Evolutionary conservation across 2,113 vertebrate species (phyloP), one percentile per base, ranked within the genome.

Genomic region (Ploceus nigricollis): DNA sequence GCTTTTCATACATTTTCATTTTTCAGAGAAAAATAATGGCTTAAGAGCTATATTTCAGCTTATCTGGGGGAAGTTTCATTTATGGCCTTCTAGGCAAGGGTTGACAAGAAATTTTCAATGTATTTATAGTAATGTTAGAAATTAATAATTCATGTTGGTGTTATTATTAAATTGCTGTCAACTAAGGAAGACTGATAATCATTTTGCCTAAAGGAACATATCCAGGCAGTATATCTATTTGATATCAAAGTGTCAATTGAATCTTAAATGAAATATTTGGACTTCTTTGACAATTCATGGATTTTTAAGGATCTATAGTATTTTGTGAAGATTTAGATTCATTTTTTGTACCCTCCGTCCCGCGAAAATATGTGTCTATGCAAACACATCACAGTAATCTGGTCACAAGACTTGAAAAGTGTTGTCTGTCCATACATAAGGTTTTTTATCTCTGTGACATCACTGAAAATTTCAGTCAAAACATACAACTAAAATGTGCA

Each of bases 131-230:
- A 86, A 78, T 93, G 85, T 81, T 92, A 88, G 30, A 90, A 96
- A 94, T 96, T 97, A 96, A 93, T 91, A 95, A 94, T 95, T 96
- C 58, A 91, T 94, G 44, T 51, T 88, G 42, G 11, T 90, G 80
- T 90, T 90, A 89, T 90, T 94, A 90, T 92, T 93, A 94, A 93
- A 81, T 82, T 93, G 56, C 79, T 95, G 84, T 88, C 94, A 96
- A 81, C 50, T 81, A 82, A 80, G 39, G 39, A 91, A 91, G 90
- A 90, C 51, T 92, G 87, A 80, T 77, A 90, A 88, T 90, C 7
- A 30, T 88, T 94, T 95, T 86, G 75, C 95, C 78, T 88, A 86
- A 80, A 81, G 85, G 70, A 72, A 66, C 51, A 57, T 13, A 80
- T 86, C 35, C 47, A 90, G 39, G 44, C 30, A 92, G 39, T 77